Evolutionary conservation across 2,113 vertebrate species (phyloP).

Genomic region (Oncorhynchus masou): DNA sequence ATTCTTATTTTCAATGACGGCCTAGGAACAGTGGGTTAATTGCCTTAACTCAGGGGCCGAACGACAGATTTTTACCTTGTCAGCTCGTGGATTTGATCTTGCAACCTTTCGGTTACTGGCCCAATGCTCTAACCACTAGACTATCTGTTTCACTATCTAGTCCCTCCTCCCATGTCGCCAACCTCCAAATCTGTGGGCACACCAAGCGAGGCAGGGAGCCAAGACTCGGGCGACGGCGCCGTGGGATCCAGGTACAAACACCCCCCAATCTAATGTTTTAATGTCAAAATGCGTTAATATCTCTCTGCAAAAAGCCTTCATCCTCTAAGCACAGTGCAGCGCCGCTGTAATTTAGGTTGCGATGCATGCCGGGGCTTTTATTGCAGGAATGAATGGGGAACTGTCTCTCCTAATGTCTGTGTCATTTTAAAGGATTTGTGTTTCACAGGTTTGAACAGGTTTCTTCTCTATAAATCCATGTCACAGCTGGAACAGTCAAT

Average conservation of each 20-base stretch:
- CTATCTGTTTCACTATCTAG: conserved; percentile 82
- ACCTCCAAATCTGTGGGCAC: conserved; percentile 94
- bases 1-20: too few relatives aligned
- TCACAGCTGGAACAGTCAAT: background rate
- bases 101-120: too few relatives aligned
- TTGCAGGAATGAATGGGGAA: conserved; percentile 24
- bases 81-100: too few relatives aligned
- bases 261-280: conserved; percentile 34
- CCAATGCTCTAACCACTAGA: too few relatives aligned
- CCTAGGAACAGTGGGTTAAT: too few relatives aligned
- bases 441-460: conserved; percentile 21
- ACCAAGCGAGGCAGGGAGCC: conserved; percentile 95
- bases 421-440: conserved; percentile 22
- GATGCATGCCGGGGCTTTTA: conserved; percentile 6
- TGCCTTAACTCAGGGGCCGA: too few relatives aligned
- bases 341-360: conserved; percentile 32
- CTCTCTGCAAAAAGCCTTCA: background rate
- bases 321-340: conserved; percentile 8
- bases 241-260: conserved; percentile 88
- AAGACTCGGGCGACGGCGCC: conserved; percentile 94
- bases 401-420: conserved; percentile 31
- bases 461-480: conserved; percentile 7
- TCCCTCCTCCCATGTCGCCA: conserved; percentile 91
- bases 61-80: too few relatives aligned
- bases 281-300: conserved; percentile 35